phyloP scores from a whole-genome alignment of 2,797 vertebrate species.

The Cyprinella venusta region DNA sequence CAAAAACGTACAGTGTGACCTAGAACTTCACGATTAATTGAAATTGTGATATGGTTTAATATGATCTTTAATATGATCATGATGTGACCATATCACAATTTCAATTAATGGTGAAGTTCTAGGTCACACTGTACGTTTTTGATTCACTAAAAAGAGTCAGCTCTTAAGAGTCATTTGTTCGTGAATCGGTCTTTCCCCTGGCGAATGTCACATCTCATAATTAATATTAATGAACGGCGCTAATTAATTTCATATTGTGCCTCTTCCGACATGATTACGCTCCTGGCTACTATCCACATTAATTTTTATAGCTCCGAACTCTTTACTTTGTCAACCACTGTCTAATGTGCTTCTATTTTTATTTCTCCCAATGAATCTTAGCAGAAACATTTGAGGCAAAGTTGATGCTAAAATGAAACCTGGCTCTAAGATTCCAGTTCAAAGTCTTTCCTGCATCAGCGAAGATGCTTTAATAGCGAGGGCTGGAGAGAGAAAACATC shows the following conservation, averaged over 20 bases:
- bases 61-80: too few species aligned
- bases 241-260: background rate
- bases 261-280: constrained; percentile 19
- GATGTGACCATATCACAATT: too few species aligned
- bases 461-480: constrained; percentile 12
- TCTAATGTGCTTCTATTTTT: constrained; percentile 33
- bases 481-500: background rate
- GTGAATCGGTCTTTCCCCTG: background rate
- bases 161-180: background rate
- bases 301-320: constrained; percentile 15
- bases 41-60: too few species aligned
- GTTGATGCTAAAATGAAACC: background rate
- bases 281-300: constrained; percentile 6
- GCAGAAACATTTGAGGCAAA: background rate
- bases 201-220: background rate
- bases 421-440: background rate
- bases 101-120: background rate
- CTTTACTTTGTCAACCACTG: constrained; percentile 16
- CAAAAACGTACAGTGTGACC: too few species aligned
- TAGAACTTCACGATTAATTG: too few species aligned
- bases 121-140: background rate
- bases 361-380: background rate
- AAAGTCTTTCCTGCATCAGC: background rate
- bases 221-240: constrained; percentile 25
- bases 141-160: constrained; percentile 2